Base-by-base conservation (phyloP, 2,113 vertebrate genomes). In the Ancistrus triradiatus region DNA sequence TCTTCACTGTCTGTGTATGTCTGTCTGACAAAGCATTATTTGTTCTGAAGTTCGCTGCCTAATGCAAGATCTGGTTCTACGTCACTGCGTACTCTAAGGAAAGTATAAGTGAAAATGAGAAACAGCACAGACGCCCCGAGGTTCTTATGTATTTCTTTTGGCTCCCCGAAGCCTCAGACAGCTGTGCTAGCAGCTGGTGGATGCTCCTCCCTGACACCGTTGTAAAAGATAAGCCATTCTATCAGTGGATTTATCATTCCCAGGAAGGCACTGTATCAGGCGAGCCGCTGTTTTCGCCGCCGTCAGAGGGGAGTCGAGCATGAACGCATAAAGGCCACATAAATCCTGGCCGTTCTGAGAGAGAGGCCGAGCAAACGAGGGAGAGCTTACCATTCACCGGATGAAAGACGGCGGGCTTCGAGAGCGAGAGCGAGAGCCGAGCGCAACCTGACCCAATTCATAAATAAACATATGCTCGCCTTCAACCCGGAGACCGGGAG, bases 201-300 rank as follows among this genome's bases (percentile, higher is more conserved):
- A 78, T 49, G 74, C 72, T 68, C 55, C 51, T 66, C 63, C 77
- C 73, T 80, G 81, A 83, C 77, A 79, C 76, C 60, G 44, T 52
- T 42, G 65, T 55, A 65, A 65, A 71, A 81, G 86, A 88, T 87
- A 88, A 85, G 79, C 79, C 72, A 60, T 72, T 81, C 72, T 74
- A 74, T 78, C 78, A 59, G 66, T 56, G 27, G 81, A 87, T 85
- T 85, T 87, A 88, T 78, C 69, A 76, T 80, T 65, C 78, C 59
- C 56, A 63, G 68, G 63, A 78, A 76, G 74, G 74, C 76, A 53
- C 48, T 77, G 79, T 77, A 82, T 82, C 79, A 74, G 58, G 59
- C 35, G 56, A 59, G 69, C 69, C 77, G 69, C 53, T 72, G 77
- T 74, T 80, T 80, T 35, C 79, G 73, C 78, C 78, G 53, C 77